Conservation (phyloP, 2,797 vertebrate species). For the Acanthopagrus latus region DNA sequence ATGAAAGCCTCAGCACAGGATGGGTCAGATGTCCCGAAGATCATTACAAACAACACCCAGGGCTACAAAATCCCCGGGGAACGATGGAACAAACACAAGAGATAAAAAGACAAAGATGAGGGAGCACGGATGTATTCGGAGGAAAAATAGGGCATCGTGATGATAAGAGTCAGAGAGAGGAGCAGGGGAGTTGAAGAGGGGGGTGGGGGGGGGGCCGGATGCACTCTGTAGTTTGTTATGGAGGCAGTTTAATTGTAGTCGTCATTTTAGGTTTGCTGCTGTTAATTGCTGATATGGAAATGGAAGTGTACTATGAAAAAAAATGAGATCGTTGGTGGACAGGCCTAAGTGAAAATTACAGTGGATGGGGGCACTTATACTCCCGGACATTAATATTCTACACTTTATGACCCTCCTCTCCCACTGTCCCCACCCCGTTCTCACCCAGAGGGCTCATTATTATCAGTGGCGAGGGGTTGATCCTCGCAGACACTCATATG, state of each 20-base stretch:
- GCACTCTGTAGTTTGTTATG: constrained; percentile 43
- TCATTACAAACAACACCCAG: constrained; percentile 60
- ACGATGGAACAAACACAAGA: constrained; percentile 57
- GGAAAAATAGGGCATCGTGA: constrained; percentile 59
- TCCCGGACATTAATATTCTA: constrained; percentile 61
- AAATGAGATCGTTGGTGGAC: constrained; percentile 51
- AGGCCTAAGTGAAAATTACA: constrained; percentile 58
- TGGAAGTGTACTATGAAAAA: constrained; percentile 46
- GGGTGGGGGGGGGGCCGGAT: neutral
- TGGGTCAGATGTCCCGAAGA: constrained; percentile 66
- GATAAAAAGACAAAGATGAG: constrained; percentile 62
- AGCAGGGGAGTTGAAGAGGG: constrained; percentile 2
- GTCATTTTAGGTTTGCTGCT: constrained; percentile 53
- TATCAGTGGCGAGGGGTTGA: constrained; percentile 83
- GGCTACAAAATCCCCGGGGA: constrained; percentile 54
- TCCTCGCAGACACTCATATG: constrained; percentile 91
- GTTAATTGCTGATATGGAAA: constrained; percentile 70
- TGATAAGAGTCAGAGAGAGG: constrained; percentile 41
- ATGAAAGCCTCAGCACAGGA: constrained; percentile 52
- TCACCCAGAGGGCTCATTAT: constrained; percentile 83
- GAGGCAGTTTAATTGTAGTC: constrained; percentile 53
- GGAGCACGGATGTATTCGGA: constrained; percentile 30
- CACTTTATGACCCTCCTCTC: constrained; percentile 67
- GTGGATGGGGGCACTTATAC: constrained; percentile 30
- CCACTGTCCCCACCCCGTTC: constrained; percentile 52